Evolutionary conservation across 37 sponge, comb jelly and placozoan genomes (phyloP).

Genomic region (Diacarnus erythraeanus): DNA sequence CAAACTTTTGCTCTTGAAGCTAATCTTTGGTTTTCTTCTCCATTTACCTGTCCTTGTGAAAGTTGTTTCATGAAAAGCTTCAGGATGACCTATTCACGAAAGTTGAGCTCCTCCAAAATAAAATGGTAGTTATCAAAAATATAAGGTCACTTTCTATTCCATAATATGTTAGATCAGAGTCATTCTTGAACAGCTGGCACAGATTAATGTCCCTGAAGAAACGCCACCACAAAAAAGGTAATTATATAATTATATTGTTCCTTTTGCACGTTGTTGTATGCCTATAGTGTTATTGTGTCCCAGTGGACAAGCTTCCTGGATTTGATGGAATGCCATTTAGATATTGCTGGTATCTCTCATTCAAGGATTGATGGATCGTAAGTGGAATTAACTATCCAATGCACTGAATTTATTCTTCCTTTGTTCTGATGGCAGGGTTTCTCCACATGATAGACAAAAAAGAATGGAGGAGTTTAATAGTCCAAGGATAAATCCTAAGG

Average conservation of each 20-base stretch:
- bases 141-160: too few species aligned
- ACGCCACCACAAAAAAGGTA: slow-evolving; percentile 30
- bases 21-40: too few species aligned
- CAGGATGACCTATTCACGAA: too few species aligned
- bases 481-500: slow-evolving; percentile 14
- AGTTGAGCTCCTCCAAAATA: too few species aligned
- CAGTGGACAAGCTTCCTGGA: slow-evolving; percentile 78
- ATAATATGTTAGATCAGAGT: not conserved
- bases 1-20: too few species aligned
- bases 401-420: not conserved
- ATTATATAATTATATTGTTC: not conserved
- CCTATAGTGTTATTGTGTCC: slow-evolving; percentile 66
- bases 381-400: not conserved
- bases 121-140: too few species aligned
- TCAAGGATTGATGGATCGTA: slow-evolving; percentile 69
- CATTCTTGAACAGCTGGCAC: not conserved
- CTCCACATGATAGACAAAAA: slow-evolving; percentile 14
- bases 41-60: too few species aligned
- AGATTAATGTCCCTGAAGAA: not conserved
- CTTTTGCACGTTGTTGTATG: not conserved
- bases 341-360: slow-evolving; percentile 22
- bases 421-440: slow-evolving; percentile 9
- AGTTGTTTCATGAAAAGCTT: too few species aligned
- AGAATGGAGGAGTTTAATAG: slow-evolving; percentile 41
- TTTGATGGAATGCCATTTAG: slow-evolving; percentile 45